phyloP scores from a whole-genome alignment of 2,113 vertebrate genomes.

The Hydrolagus affinis region DNA sequence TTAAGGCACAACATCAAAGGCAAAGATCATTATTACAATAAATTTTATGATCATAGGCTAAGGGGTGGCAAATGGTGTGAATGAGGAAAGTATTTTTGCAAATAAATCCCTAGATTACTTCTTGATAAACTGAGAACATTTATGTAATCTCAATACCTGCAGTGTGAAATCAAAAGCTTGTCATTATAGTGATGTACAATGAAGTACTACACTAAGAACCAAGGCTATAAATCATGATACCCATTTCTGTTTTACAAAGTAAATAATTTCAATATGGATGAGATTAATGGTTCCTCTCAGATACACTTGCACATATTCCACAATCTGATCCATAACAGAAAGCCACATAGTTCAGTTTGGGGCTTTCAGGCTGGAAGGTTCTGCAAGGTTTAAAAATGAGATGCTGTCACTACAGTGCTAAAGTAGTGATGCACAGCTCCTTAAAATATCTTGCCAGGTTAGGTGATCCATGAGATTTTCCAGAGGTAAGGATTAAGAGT shows the following conservation, averaged over 20 bases:
- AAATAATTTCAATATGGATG: background rate
- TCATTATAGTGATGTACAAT: background rate
- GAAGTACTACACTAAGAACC: background rate
- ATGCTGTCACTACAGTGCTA: background rate
- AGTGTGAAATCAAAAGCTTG: background rate
- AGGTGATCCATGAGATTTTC: constrained; percentile 6
- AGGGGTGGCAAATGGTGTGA: no score
- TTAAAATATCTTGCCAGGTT: background rate
- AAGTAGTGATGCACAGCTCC: background rate
- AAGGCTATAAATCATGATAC: background rate
- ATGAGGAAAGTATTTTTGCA: background rate
- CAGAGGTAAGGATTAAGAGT: constrained; percentile 1
- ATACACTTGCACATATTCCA: background rate
- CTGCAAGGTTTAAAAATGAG: background rate
- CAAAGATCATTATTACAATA: no score
- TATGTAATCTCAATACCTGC: background rate
- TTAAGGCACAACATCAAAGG: no score
- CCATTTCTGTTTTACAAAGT: background rate
- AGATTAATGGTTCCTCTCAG: background rate
- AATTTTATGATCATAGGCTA: no score
- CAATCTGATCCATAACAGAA: background rate
- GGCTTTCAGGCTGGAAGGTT: background rate
- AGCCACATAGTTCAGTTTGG: background rate
- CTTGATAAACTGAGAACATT: background rate
- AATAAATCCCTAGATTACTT: background rate